phyloP scores from a whole-genome alignment of 1,140 invertebrate species.

The Papilio aristodemus region DNA sequence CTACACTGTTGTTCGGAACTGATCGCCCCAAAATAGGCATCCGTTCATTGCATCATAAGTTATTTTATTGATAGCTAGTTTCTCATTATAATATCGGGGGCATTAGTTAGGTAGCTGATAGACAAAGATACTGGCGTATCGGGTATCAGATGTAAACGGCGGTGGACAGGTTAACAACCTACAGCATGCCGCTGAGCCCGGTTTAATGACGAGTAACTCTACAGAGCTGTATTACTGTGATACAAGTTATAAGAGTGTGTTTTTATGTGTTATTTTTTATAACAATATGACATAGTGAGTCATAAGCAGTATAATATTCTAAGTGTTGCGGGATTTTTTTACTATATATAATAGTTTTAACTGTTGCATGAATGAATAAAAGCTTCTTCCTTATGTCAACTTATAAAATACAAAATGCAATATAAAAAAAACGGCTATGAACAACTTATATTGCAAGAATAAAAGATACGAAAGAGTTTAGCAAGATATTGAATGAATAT shows the following conservation, averaged over 20 bases:
- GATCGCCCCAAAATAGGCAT: conserved; percentile 19
- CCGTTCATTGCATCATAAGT: conserved; percentile 24
- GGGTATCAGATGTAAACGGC: conserved; percentile 64
- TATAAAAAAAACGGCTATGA: too few species aligned
- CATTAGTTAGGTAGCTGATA: conserved; percentile 68
- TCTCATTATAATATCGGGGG: conserved; percentile 64
- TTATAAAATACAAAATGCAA: too few species aligned
- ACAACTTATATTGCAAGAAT: too few species aligned
- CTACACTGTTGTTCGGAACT: background rate
- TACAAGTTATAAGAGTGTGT: background rate
- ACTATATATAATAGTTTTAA: too few species aligned
- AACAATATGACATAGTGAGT: too few species aligned
- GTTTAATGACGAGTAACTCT: conserved; percentile 56
- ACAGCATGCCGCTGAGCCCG: conserved; percentile 56
- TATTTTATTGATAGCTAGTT: conserved; percentile 35
- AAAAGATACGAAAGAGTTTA: too few species aligned
- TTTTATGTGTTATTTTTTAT: too few species aligned
- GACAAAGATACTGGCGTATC: conserved; percentile 64
- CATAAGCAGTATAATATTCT: too few species aligned
- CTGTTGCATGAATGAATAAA: too few species aligned
- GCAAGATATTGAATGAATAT: too few species aligned
- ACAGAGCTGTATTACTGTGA: conserved; percentile 47
- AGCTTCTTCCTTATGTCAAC: too few species aligned
- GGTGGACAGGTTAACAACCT: conserved; percentile 68
- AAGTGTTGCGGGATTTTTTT: too few species aligned